Evolutionary conservation across 2,797 vertebrate genomes (phyloP), one percentile per base, ranked within the genome.

Genomic region (Bufotes viridis): DNA sequence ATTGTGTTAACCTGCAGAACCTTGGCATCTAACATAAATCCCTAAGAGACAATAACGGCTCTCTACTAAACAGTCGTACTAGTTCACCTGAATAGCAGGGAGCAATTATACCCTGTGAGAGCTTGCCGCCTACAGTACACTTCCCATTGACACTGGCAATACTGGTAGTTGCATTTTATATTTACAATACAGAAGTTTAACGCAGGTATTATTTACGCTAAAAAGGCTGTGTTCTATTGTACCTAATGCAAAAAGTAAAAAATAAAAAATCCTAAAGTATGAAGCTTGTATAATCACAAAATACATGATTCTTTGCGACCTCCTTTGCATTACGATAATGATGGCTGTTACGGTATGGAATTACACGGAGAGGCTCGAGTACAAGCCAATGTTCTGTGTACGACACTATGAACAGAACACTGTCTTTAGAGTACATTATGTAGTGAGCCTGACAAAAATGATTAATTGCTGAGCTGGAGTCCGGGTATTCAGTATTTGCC

Each of bases 391-490:
- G 57, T 51, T 86, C 70, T 51, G 72, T 29, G 82, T 82, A 78
- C 42, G n/a, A 17, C 29, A 70, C 72, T 72, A 60, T 69, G 82
- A 86, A 86, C 74, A 29, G 34, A 78, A 86, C 53, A 90, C 90
- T 91, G 93, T 91, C 90, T 90, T 91, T 90, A 89, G 90, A 92
- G 93, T 87, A 93, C 91, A 95, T 94, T 92, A 95, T 93, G 92
- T 91, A 93, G 91, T 87, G 90, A 92, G 90, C 90, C 89, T 89
- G 90, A 92, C 92, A 95, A 93, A 94, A 81, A 88, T 94, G 93
- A 95, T 95, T 94, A 95, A 94, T 94, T 94, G 93, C 92, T 91
- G 92, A 91, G 90, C 90, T 90, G 92, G 90, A 90, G 90, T 90
- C 87, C 94, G 93, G 93, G 88, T 91, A 83, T 3, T 51, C 65